These are phyloP conservation scores for Copidosoma floridanum DNA, from an alignment of 1,140 invertebrate genomes.

Conservation along the genomic window DNA sequence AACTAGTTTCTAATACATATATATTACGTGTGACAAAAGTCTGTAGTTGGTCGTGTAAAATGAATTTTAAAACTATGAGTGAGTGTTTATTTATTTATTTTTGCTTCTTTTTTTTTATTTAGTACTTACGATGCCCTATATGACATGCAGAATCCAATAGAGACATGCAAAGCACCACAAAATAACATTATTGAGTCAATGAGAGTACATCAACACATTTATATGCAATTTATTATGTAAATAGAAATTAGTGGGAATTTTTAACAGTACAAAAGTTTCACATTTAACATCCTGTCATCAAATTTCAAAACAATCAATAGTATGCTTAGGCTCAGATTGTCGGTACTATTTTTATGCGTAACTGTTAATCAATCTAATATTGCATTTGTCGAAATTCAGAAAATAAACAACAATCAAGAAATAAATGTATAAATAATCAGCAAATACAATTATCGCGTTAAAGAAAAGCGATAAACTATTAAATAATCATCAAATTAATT, in stretches of 20 bases:
- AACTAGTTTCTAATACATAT: neutral
- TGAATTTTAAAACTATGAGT: slow-evolving; percentile 9
- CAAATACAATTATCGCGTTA: too few species aligned
- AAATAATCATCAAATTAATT: too few species aligned
- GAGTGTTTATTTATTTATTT: too few species aligned
- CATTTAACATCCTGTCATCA: too few species aligned
- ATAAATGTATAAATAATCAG: too few species aligned
- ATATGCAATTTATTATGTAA: neutral
- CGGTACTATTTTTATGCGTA: too few species aligned
- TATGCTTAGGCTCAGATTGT: neutral
- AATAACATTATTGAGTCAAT: slow-evolving; percentile 52
- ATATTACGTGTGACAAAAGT: neutral
- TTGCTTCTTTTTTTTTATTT: slow-evolving; percentile 38
- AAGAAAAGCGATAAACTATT: too few species aligned
- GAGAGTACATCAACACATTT: slow-evolving; percentile 44
- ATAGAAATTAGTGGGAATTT: neutral
- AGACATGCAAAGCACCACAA: slow-evolving; percentile 56
- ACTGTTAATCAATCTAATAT: too few species aligned
- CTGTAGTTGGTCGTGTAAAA: slow-evolving; percentile 6
- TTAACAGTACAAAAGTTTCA: neutral
- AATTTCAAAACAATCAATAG: neutral
- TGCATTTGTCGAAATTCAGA: too few species aligned
- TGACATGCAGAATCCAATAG: slow-evolving; percentile 55
- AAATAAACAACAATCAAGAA: too few species aligned
- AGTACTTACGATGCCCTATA: slow-evolving; percentile 56